These are phyloP conservation scores for Fregata magnificens DNA, from an alignment of 2,113 vertebrate species.

Conservation along the genomic window DNA sequence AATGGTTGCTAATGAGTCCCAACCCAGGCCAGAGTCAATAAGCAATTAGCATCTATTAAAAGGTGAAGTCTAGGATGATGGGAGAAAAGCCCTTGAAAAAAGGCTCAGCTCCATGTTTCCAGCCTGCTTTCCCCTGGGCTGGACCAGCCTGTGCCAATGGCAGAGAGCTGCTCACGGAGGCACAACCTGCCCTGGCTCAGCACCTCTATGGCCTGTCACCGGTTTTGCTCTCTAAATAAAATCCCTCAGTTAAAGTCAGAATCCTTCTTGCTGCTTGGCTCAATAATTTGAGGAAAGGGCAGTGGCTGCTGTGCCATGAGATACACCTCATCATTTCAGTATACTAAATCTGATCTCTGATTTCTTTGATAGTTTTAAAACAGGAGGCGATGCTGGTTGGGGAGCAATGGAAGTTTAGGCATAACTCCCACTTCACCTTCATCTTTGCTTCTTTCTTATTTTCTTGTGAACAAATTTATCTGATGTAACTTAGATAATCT, in stretches of 20 bases:
- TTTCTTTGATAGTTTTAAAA: neutral
- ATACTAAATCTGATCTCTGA: neutral
- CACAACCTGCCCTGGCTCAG: neutral
- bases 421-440: neutral
- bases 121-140: neutral
- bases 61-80: neutral
- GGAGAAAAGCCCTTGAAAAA: neutral
- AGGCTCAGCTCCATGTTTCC: neutral
- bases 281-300: neutral
- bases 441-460: neutral
- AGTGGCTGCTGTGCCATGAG: neutral
- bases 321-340: neutral
- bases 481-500: neutral
- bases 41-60: slow-evolving; percentile 6
- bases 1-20: neutral
- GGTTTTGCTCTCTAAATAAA: neutral
- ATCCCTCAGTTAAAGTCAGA: neutral
- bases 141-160: neutral
- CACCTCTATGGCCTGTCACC: neutral
- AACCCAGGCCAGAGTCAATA: slow-evolving; percentile 40
- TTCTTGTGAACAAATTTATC: neutral
- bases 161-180: neutral
- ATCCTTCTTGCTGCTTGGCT: neutral
- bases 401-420: neutral
- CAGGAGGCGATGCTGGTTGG: neutral